Evolutionary conservation across 2,797 vertebrate species (phyloP).

Genomic region (Cryptoblepharus egeriae): DNA sequence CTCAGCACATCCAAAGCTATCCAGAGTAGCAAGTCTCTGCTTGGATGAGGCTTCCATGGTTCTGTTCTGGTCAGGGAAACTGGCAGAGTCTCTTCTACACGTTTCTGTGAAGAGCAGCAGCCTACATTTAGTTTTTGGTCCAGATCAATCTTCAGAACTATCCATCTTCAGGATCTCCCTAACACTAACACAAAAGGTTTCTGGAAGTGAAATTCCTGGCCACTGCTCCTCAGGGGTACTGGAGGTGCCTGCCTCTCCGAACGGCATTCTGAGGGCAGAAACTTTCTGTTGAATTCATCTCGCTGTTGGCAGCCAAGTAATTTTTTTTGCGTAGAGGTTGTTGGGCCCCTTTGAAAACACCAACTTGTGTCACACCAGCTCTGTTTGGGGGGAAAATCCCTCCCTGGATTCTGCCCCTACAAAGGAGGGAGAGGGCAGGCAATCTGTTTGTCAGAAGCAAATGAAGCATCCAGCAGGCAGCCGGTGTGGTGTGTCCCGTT

Average conservation of each 20-base stretch:
- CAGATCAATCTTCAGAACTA: not conserved
- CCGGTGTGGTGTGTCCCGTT: conserved; percentile 79
- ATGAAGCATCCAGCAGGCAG: conserved; percentile 66
- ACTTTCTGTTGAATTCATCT: too few relatives aligned
- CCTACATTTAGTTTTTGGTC: conserved; percentile 29
- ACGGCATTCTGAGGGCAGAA: too few relatives aligned
- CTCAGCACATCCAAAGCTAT: not conserved
- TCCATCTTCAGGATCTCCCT: not conserved
- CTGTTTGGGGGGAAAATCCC: conserved; percentile 2
- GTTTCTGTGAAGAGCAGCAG: not conserved
- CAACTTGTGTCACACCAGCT: conserved; percentile 60
- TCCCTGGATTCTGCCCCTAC: not conserved
- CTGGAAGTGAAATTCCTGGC: too few relatives aligned
- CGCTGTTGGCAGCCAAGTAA: too few relatives aligned
- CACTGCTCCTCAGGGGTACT: too few relatives aligned
- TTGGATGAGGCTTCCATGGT: too few relatives aligned
- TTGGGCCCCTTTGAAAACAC: conserved; percentile 39
- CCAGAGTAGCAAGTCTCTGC: too few relatives aligned
- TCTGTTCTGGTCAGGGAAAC: too few relatives aligned
- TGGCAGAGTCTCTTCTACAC: not conserved
- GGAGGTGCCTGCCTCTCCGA: too few relatives aligned
- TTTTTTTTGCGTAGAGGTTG: conserved; percentile 8
- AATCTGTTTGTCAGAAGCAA: conserved; percentile 54
- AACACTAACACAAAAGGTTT: too few relatives aligned
- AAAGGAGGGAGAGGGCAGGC: conserved; percentile 55